Percentiles rank a stretch among this genome's conserved stretches.
Conservation (phyloP, 2,888 invertebrate species). For the Microdon myrmicae region DNA sequence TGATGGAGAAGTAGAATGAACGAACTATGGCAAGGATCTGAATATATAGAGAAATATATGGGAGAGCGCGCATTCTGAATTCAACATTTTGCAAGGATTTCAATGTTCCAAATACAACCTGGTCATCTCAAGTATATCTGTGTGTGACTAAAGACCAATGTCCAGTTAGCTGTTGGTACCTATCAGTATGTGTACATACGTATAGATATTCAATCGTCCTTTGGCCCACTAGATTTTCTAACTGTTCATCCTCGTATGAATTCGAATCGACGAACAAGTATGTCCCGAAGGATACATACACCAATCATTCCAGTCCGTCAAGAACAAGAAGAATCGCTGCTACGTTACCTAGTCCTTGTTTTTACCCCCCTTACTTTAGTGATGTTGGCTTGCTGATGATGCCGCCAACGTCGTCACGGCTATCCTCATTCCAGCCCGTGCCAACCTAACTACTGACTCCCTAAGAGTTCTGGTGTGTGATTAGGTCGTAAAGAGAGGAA, state of each 20-base stretch:
- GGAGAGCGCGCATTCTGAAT: slow-evolving; percentile 51
- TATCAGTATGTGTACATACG: slow-evolving; percentile 8
- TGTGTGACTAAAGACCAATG: slow-evolving; percentile 42
- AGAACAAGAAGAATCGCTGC: slow-evolving; percentile 43
- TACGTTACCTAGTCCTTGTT: slow-evolving; percentile 39
- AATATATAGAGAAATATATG: slow-evolving; percentile 31
- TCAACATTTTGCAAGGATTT: slow-evolving; percentile 43
- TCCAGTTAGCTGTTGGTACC: slow-evolving; percentile 33
- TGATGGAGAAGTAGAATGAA: slow-evolving; percentile 18
- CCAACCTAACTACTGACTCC: too few relatives aligned
- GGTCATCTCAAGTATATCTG: slow-evolving; percentile 32
- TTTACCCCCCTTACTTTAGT: slow-evolving; percentile 27
- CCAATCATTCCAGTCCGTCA: slow-evolving; percentile 49
- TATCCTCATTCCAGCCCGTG: too few relatives aligned
- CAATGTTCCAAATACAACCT: slow-evolving; percentile 10
- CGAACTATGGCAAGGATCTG: slow-evolving; percentile 34
- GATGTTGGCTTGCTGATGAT: slow-evolving; percentile 3
- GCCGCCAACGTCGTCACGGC: slow-evolving; percentile 20
- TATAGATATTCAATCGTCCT: slow-evolving; percentile 10
- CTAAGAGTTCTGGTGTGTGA: slow-evolving; percentile 29
- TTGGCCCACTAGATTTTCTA: slow-evolving; percentile 32
- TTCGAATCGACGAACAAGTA: slow-evolving; percentile 7
- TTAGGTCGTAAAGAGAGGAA: slow-evolving; percentile 21
- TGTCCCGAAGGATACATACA: slow-evolving; percentile 34
- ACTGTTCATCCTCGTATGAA: slow-evolving; percentile 19